Conservation (phyloP, 92 coral and sea anemone species). For the Palythoa grandis region DNA sequence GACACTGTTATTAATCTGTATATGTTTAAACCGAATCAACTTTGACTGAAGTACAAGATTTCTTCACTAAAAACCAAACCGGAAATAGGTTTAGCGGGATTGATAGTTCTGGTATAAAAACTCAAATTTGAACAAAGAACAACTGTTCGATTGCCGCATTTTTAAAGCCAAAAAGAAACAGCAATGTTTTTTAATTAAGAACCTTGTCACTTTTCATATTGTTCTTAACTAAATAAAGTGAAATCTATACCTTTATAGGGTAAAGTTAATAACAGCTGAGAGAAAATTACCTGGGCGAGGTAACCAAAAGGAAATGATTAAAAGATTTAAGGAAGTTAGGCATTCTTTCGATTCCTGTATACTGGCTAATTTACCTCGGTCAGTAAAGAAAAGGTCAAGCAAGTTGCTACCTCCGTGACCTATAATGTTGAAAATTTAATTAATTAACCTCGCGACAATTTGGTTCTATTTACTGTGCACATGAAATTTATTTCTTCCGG, state of each 20-base stretch:
- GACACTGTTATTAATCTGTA: background rate
- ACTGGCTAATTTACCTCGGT: slow-evolving; percentile 7
- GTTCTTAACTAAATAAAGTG: slow-evolving; percentile 12
- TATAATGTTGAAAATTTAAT: slow-evolving; percentile 12
- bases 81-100: slow-evolving; percentile 29
- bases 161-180: background rate
- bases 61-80: slow-evolving; percentile 15
- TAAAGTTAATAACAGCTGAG: slow-evolving; percentile 11
- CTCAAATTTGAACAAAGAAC: background rate
- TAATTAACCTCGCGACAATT: slow-evolving; percentile 15
- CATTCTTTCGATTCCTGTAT: slow-evolving; percentile 44
- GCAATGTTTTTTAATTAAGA: background rate
- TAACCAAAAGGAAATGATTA: slow-evolving; percentile 39
- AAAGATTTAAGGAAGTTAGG: slow-evolving; percentile 29
- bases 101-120: background rate
- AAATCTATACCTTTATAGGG: background rate
- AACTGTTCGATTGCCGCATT: background rate
- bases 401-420: slow-evolving; percentile 16
- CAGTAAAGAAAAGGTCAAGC: slow-evolving; percentile 14
- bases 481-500: slow-evolving; percentile 22
- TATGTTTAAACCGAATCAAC: no score
- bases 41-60: background rate
- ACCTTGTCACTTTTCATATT: background rate
- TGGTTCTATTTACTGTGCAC: slow-evolving; percentile 16
- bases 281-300: slow-evolving; percentile 39